Percentiles rank a stretch among this genome's conserved stretches.
These are phyloP conservation scores for Leuciscus idus DNA, from an alignment of 2,113 vertebrate species.

Conservation along the genomic window DNA sequence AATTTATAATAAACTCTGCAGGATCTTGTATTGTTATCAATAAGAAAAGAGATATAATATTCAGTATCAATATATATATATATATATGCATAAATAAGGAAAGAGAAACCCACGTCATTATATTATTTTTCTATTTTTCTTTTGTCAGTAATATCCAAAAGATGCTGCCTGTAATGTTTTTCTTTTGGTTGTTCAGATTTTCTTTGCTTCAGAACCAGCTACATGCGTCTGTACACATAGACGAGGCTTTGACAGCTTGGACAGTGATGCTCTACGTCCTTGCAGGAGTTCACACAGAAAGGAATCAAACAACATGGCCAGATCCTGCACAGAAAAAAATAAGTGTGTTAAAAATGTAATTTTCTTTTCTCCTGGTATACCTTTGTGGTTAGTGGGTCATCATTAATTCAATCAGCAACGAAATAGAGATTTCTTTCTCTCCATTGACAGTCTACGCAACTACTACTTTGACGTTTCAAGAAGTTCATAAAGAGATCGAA, in stretches of 20 bases:
- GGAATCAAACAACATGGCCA: slow-evolving; percentile 87
- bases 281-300: slow-evolving; percentile 81
- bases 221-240: slow-evolving; percentile 77
- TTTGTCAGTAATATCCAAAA: neutral
- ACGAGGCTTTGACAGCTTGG: slow-evolving; percentile 75
- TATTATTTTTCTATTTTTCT: neutral
- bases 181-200: neutral
- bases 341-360: neutral
- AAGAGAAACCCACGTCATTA: neutral
- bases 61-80: too few species aligned
- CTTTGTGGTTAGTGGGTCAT: too few species aligned
- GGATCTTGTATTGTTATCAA: neutral
- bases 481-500: too few species aligned
- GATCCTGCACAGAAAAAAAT: slow-evolving; percentile 67
- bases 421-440: too few species aligned
- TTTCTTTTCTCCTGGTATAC: neutral
- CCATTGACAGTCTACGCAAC: too few species aligned
- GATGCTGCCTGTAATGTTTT: neutral
- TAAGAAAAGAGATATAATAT: neutral
- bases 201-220: neutral
- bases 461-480: too few species aligned
- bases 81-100: too few species aligned
- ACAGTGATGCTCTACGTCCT: slow-evolving; percentile 87
- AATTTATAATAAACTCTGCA: neutral
- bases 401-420: neutral